Evolutionary conservation across 2,888 invertebrate genomes (phyloP).

Genomic region (Ophion costatus): DNA sequence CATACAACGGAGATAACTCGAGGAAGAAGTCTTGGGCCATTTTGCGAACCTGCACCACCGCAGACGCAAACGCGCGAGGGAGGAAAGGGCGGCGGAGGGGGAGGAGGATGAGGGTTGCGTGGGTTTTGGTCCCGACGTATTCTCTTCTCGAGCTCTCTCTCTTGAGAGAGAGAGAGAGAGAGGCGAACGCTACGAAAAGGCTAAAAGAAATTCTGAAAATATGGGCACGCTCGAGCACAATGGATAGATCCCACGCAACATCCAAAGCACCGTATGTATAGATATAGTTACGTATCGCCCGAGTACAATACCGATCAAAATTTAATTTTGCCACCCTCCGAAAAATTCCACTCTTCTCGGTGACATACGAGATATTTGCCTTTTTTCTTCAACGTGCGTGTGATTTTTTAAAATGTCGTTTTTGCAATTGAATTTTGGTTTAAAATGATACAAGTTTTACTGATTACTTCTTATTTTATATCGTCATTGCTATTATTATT

Average conservation of each 20-base stretch:
- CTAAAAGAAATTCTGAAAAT: constrained; percentile 65
- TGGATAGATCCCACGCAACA: constrained; percentile 65
- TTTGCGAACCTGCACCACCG: constrained; percentile 51
- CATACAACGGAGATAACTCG: constrained; percentile 46
- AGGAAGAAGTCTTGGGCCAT: constrained; percentile 53
- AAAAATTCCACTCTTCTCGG: neutral
- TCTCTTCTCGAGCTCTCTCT: too few relatives aligned
- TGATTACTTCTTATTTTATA: too few relatives aligned
- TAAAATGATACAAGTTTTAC: too few relatives aligned
- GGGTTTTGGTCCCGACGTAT: constrained; percentile 39
- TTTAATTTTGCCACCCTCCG: constrained; percentile 21
- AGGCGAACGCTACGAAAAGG: constrained; percentile 51
- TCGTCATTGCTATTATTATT: too few relatives aligned
- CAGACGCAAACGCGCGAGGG: constrained; percentile 26
- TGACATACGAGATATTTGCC: neutral
- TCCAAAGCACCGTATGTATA: constrained; percentile 20
- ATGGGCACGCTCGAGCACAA: constrained; percentile 64
- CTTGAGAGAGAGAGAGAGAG: too few relatives aligned
- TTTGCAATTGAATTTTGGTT: neutral
- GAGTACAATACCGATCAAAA: constrained; percentile 47
- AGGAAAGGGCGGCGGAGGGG: neutral
- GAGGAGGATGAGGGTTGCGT: constrained; percentile 45
- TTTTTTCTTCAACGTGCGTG: neutral
- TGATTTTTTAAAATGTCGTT: neutral
- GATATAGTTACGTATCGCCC: constrained; percentile 30